phyloP scores from a whole-genome alignment of 37 sponge, comb jelly and placozoan genomes.

The Axinella damicornis region DNA sequence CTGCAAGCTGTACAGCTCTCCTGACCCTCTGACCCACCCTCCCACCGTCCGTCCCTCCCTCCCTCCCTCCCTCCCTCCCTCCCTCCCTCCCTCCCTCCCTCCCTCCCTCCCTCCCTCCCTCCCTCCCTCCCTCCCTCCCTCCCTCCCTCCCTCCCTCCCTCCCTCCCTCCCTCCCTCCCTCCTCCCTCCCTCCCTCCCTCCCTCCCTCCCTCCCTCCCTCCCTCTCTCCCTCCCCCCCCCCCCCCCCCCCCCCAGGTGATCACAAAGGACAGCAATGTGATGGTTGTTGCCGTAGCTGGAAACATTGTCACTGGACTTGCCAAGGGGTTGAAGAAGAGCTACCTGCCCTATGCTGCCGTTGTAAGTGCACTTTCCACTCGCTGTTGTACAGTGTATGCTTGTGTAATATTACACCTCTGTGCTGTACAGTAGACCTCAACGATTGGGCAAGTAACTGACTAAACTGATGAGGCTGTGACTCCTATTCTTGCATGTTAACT shows the following conservation, averaged over 20 bases:
- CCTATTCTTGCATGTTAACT: too few species aligned
- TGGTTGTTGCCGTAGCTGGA: slow-evolving; percentile 88
- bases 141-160: background rate
- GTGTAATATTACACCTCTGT: too few species aligned
- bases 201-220: background rate
- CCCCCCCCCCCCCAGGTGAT: slow-evolving; percentile 67
- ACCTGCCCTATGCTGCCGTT: slow-evolving; percentile 41
- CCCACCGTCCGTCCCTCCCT: too few species aligned
- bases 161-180: slow-evolving; percentile 1
- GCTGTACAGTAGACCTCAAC: too few species aligned
- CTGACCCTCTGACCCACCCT: background rate
- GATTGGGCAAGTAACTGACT: too few species aligned
- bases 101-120: background rate
- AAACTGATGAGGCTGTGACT: too few species aligned
- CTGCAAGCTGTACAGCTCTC: background rate
- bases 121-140: slow-evolving; percentile 9
- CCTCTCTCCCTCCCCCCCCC: background rate
- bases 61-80: too few species aligned
- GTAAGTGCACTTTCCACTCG: slow-evolving; percentile 16
- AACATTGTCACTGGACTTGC: slow-evolving; percentile 87
- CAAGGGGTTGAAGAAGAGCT: slow-evolving; percentile 80
- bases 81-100: too few species aligned
- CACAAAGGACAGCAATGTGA: slow-evolving; percentile 93
- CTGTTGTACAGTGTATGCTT: too few species aligned
- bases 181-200: background rate